Conservation (phyloP, 2,113 vertebrate genomes). For the Hymenochirus boettgeri region DNA sequence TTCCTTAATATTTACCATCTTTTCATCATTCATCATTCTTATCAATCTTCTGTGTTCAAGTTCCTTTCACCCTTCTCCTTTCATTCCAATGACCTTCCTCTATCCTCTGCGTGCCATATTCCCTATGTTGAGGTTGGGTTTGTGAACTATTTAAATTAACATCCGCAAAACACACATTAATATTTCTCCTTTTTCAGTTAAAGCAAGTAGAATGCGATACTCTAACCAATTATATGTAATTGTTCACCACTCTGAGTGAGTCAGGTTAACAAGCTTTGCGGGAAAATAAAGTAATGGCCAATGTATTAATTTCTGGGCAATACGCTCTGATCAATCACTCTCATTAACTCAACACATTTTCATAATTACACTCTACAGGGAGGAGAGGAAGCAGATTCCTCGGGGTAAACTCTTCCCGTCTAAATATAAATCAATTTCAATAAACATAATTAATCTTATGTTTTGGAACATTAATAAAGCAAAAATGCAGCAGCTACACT, state of each 20-base stretch:
- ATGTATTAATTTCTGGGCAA: constrained; percentile 43
- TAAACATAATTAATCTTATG: constrained; percentile 52
- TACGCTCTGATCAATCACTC: constrained; percentile 42
- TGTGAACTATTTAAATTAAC: constrained; percentile 12
- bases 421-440: constrained; percentile 52
- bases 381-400: constrained; percentile 49
- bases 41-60: neutral
- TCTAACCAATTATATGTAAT: constrained; percentile 38
- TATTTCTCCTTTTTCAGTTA: constrained; percentile 12
- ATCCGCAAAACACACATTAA: constrained; percentile 29
- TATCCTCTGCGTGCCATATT: neutral
- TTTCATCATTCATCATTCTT: neutral
- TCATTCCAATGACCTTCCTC: constrained; percentile 6
- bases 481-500: constrained; percentile 11
- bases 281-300: constrained; percentile 34
- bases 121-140: neutral
- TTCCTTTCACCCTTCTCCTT: neutral
- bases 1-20: neutral
- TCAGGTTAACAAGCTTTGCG: constrained; percentile 38
- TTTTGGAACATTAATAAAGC: constrained; percentile 50
- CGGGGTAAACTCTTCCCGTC: constrained; percentile 49
- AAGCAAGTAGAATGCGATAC: constrained; percentile 30
- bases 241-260: constrained; percentile 32
- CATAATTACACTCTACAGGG: constrained; percentile 48
- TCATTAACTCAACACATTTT: constrained; percentile 61